Evolutionary conservation across 2,888 invertebrate species (phyloP).

Genomic region (Calephelis perditalis): DNA sequence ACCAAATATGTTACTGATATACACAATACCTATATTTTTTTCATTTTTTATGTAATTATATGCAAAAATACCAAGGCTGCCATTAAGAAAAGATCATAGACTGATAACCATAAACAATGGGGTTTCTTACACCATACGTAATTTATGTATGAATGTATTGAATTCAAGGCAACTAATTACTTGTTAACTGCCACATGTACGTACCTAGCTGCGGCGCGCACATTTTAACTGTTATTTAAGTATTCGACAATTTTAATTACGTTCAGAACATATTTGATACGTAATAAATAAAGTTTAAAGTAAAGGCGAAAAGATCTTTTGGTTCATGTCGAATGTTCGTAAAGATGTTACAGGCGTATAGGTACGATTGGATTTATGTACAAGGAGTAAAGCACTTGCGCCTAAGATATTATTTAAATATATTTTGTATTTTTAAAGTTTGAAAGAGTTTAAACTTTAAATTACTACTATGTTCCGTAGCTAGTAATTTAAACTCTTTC

Average conservation of each 20-base stretch:
- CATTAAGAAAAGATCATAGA: conserved; percentile 42
- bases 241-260: neutral
- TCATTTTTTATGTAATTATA: conserved; percentile 17
- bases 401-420: too few relatives aligned
- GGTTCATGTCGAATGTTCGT: too few relatives aligned
- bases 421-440: too few relatives aligned
- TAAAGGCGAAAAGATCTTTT: too few relatives aligned
- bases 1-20: neutral
- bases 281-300: too few relatives aligned
- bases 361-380: too few relatives aligned
- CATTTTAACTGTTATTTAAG: conserved; percentile 13
- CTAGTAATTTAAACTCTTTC: too few relatives aligned
- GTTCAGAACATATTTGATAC: neutral
- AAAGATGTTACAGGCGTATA: too few relatives aligned
- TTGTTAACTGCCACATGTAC: conserved; percentile 33
- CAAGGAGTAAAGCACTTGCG: too few relatives aligned
- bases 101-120: conserved; percentile 36
- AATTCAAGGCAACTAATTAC: conserved; percentile 31
- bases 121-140: conserved; percentile 37
- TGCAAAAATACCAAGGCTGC: conserved; percentile 28
- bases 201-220: conserved; percentile 32
- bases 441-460: too few relatives aligned
- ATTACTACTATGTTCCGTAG: too few relatives aligned
- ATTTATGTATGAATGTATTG: conserved; percentile 41
- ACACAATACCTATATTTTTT: conserved; percentile 6